Percentiles rank a stretch among this genome's conserved stretches.
These are phyloP conservation scores for Antechinus stuartii DNA, from an alignment of 2,113 vertebrate genomes.

Conservation along the genomic window DNA sequence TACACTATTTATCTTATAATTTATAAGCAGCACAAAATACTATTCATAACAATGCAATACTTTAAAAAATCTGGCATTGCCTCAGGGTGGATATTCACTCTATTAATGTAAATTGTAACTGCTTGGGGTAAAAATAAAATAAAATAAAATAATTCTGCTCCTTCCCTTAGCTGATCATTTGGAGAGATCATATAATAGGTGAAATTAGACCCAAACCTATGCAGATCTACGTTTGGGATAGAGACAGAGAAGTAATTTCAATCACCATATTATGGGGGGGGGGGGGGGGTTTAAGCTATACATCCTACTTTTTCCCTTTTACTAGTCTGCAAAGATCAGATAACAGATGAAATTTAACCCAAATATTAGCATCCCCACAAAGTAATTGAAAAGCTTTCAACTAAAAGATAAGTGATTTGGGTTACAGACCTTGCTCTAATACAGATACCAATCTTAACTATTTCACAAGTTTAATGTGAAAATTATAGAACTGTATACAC, in stretches of 20 bases:
- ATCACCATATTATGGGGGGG: neutral
- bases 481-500: neutral
- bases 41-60: neutral
- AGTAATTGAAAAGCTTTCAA: neutral
- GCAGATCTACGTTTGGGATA: neutral
- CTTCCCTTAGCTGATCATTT: neutral
- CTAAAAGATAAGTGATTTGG: neutral
- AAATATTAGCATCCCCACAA: neutral
- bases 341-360: neutral
- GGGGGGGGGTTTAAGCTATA: neutral
- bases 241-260: neutral
- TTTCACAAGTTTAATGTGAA: neutral
- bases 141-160: neutral
- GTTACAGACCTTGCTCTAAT: neutral
- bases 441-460: neutral
- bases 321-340: neutral
- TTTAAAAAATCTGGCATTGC: neutral
- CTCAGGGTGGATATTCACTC: neutral
- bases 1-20: neutral
- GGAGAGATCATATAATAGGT: neutral
- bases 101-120: neutral
- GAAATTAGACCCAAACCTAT: neutral
- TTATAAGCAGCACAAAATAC: neutral
- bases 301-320: neutral
- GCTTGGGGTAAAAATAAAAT: neutral